A percentile compares a stretch with the other conserved stretches of the same genome.
These are phyloP conservation scores for Micrasema longulum DNA, from an alignment of 1,140 invertebrate species.

Conservation along the genomic window DNA sequence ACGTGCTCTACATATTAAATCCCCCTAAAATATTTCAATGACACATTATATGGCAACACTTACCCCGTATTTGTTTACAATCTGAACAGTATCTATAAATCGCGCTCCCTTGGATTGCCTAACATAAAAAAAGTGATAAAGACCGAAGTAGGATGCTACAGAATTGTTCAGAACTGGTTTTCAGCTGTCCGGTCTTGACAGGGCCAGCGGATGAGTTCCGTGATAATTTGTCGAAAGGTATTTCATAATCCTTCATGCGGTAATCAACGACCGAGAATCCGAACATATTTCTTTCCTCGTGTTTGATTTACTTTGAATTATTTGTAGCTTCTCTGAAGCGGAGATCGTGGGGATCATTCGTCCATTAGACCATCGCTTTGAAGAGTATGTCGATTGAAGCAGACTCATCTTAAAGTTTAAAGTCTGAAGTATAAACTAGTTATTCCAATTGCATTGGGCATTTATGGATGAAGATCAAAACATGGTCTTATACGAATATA, in stretches of 20 bases:
- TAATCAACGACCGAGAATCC: background rate
- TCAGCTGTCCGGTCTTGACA: constrained; percentile 27
- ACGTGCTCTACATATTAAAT: constrained; percentile 19
- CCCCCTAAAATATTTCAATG: constrained; percentile 21
- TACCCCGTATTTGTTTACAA: constrained; percentile 45
- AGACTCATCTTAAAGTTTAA: constrained; percentile 3
- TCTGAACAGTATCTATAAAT: constrained; percentile 43
- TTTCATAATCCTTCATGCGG: background rate
- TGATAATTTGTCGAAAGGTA: constrained; percentile 31
- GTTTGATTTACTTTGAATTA: background rate
- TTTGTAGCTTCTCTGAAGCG: background rate
- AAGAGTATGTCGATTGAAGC: constrained; percentile 22
- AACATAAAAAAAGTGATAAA: constrained; percentile 43
- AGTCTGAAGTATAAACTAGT: constrained; percentile 24
- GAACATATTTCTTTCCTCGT: background rate
- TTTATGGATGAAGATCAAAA: constrained; percentile 21
- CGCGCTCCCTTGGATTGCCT: constrained; percentile 31
- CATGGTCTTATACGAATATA: constrained; percentile 7
- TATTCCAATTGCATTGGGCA: constrained; percentile 23
- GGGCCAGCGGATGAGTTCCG: background rate
- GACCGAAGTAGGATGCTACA: constrained; percentile 30
- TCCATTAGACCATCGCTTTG: constrained; percentile 5
- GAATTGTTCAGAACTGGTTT: constrained; percentile 45
- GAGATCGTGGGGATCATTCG: background rate
- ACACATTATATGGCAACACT: constrained; percentile 30